Conservation (phyloP, 2,888 invertebrate species). For the Autographa gamma region DNA sequence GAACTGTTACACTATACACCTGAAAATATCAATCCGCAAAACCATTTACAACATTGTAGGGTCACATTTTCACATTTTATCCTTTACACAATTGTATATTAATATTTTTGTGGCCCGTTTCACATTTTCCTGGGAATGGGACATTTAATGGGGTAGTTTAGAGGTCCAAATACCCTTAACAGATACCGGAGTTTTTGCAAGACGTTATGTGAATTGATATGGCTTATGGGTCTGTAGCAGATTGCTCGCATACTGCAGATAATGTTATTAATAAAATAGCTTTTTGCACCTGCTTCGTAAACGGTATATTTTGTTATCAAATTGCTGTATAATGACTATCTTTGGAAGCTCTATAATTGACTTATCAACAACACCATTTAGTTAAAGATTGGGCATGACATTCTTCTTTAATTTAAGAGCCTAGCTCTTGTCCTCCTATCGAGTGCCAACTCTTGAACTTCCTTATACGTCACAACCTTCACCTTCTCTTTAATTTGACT, state of each 20-base stretch:
- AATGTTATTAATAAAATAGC: neutral
- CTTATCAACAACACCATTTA: neutral
- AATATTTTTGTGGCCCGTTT: conserved; percentile 42
- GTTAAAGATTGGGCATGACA: too few relatives aligned
- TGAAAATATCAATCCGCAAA: conserved; percentile 4
- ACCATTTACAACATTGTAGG: conserved; percentile 7
- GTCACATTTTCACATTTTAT: conserved; percentile 19
- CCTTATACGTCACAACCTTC: too few relatives aligned
- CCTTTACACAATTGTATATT: conserved; percentile 28
- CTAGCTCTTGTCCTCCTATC: too few relatives aligned
- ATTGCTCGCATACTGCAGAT: conserved; percentile 12
- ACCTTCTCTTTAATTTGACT: too few relatives aligned
- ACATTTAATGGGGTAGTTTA: conserved; percentile 50
- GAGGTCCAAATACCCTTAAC: conserved; percentile 29
- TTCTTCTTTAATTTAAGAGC: too few relatives aligned
- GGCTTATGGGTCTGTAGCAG: conserved; percentile 30
- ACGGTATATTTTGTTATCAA: neutral
- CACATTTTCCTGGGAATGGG: conserved; percentile 30
- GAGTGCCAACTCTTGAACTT: too few relatives aligned
- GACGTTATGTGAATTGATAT: conserved; percentile 53
- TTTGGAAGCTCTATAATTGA: neutral
- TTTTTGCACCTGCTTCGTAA: neutral
- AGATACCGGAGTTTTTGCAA: conserved; percentile 30
- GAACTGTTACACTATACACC: neutral
- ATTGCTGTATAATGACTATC: neutral